A percentile compares a stretch with the other conserved stretches of the same genome.
Conservation (phyloP, 1,140 invertebrate species). For the Xylocopa sonorina region DNA sequence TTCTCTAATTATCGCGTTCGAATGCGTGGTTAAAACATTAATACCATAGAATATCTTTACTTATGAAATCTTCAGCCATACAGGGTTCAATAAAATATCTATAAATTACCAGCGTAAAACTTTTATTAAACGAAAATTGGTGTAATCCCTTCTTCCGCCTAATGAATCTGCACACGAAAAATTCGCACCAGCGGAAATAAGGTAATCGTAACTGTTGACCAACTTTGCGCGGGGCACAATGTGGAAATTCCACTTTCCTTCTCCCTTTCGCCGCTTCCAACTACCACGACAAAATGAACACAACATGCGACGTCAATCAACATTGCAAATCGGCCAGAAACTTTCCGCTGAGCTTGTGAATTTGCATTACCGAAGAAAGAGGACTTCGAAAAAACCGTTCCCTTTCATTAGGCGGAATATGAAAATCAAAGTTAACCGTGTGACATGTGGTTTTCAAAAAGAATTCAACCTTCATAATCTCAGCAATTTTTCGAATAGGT, state of each 20-base stretch:
- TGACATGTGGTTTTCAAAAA: background rate
- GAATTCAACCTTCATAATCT: no score
- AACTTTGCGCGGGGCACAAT: background rate
- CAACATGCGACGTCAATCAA: constrained; percentile 23
- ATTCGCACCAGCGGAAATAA: background rate
- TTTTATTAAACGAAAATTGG: background rate
- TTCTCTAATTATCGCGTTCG: no score
- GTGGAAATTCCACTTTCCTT: constrained; percentile 28
- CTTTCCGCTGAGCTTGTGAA: constrained; percentile 23
- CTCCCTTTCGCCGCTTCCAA: background rate
- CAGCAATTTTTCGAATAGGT: no score
- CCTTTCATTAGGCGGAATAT: background rate
- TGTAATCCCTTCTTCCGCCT: no score
- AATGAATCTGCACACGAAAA: background rate
- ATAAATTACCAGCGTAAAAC: background rate
- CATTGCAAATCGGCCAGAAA: constrained; percentile 36
- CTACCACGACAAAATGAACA: constrained; percentile 29
- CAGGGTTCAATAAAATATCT: background rate
- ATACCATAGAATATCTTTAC: no score
- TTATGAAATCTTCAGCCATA: background rate
- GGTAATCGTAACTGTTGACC: constrained; percentile 12
- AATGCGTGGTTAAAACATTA: no score
- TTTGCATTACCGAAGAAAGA: background rate
- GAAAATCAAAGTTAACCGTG: background rate
- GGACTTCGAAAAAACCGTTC: background rate